Evolutionary conservation across 2,113 vertebrate genomes (phyloP), one percentile per base, ranked within the genome.

Genomic region (Sylvilagus bachmani): DNA sequence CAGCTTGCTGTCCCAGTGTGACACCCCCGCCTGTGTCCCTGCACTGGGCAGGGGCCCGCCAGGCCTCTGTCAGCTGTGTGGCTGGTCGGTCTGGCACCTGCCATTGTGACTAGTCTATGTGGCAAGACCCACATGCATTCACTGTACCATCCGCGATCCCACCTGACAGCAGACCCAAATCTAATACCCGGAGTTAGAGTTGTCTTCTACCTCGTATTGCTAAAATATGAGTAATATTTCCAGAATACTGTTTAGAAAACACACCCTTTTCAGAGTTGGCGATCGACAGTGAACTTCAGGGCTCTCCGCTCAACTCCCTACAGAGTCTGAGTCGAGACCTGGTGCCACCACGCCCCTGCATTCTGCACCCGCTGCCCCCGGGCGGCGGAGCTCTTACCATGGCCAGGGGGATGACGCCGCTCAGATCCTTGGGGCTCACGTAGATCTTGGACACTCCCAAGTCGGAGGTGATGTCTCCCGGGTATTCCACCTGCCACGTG

Each of bases 401-500:
- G 25, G 99, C 98, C 77, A 99, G 98, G 2, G 99, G 99, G 22
- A 99, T 98, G 84, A 99, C 92, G 44, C 98, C 99, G 0, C 99
- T 98, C 96, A 99, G 97, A 55, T 99, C 99, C 98, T 99, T 99
- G 97, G 99, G 99, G 89, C 98, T 99, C 5, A 99, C 98, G 5
- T 99, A 99, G 97, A 99, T 99, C 97, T 98, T 98, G 98, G 99
- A 99, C 93, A 99, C 98, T 0, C 99, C 99, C 78, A 99, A 97
- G 31, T 99, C 98, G 0, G 97, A 98, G 0, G 97, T 97, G 38
- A 97, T 88, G 5, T 96, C 98, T 1, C 98, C 98, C 0, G 99
- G 99, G 31, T 99, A 98, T 49, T 99, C 99, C 22, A 99, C 98
- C 96, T 99, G 99, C 99, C 99, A 99, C 0, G 99, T 98, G 97